Conservation (phyloP, 2,888 invertebrate species). For the Lissonota sp. region DNA sequence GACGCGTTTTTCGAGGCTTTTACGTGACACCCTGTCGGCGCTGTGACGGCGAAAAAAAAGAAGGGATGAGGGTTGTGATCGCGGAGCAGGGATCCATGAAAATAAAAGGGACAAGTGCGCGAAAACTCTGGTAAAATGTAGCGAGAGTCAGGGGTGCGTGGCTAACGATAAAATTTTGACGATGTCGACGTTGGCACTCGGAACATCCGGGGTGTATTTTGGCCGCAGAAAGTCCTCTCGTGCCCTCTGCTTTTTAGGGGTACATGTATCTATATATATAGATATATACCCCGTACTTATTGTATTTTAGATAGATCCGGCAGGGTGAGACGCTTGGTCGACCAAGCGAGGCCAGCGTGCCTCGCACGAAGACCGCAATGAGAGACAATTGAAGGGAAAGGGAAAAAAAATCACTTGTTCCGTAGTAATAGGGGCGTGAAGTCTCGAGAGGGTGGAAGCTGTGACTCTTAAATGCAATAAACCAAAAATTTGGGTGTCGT, state of each 20-base stretch:
- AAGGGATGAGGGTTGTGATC: background rate
- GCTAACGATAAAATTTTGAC: conserved; percentile 74
- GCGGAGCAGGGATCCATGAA: conserved; percentile 2
- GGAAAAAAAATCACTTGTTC: conserved; percentile 82
- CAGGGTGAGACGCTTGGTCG: conserved; percentile 80
- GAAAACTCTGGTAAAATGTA: conserved; percentile 29
- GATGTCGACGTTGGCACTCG: conserved; percentile 69
- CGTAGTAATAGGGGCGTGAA: conserved; percentile 75
- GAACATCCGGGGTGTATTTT: conserved; percentile 68
- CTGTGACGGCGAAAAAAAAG: conserved; percentile 22
- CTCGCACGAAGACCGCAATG: conserved; percentile 69
- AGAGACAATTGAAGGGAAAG: conserved; percentile 78
- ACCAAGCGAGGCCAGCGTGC: conserved; percentile 36
- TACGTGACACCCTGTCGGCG: conserved; percentile 24
- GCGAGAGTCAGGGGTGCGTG: conserved; percentile 65
- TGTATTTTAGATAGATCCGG: conserved; percentile 40
- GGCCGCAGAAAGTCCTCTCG: conserved; percentile 49
- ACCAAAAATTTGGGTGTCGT: conserved; percentile 51
- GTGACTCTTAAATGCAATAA: conserved; percentile 45
- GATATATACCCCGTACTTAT: conserved; percentile 24
- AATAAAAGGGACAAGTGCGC: conserved; percentile 38
- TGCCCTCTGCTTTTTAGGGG: conserved; percentile 20
- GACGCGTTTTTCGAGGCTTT: conserved; percentile 42
- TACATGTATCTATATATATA: conserved; percentile 31
- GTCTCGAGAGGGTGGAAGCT: conserved; percentile 66